Conservation (phyloP, 2,797 vertebrate species). For the Antennarius maculatus region DNA sequence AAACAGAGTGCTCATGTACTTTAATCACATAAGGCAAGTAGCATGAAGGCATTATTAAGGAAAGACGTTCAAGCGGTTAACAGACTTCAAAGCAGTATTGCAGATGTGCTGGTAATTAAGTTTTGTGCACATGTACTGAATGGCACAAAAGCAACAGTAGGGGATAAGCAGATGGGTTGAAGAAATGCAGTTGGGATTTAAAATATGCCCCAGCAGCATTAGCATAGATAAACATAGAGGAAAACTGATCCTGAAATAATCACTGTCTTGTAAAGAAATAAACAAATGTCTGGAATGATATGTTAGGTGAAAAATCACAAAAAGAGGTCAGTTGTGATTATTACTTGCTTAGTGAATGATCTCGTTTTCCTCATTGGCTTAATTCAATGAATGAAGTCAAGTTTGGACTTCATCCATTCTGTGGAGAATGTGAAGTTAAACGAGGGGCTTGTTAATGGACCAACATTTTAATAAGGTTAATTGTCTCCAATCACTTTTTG, state of each 20-base stretch:
- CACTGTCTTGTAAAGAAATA: background rate
- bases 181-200: background rate
- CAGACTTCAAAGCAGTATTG: background rate
- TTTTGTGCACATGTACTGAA: background rate
- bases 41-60: constrained; percentile 1
- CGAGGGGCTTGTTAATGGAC: too few species aligned
- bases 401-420: too few species aligned
- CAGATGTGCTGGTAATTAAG: constrained; percentile 18
- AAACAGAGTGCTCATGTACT: constrained; percentile 5
- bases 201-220: background rate
- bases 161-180: background rate
- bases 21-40: constrained; percentile 7
- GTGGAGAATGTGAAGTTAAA: too few species aligned
- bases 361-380: too few species aligned
- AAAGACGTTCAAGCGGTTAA: constrained; percentile 2
- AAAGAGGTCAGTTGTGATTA: too few species aligned
- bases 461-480: too few species aligned
- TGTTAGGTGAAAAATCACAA: background rate
- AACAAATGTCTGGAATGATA: background rate
- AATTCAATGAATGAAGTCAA: too few species aligned
- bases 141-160: background rate
- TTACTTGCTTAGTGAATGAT: too few species aligned
- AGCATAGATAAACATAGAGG: background rate
- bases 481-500: too few species aligned
- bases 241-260: background rate